These are phyloP conservation scores for Thumatha senex DNA, from an alignment of 2,888 invertebrate genomes.

Conservation along the genomic window DNA sequence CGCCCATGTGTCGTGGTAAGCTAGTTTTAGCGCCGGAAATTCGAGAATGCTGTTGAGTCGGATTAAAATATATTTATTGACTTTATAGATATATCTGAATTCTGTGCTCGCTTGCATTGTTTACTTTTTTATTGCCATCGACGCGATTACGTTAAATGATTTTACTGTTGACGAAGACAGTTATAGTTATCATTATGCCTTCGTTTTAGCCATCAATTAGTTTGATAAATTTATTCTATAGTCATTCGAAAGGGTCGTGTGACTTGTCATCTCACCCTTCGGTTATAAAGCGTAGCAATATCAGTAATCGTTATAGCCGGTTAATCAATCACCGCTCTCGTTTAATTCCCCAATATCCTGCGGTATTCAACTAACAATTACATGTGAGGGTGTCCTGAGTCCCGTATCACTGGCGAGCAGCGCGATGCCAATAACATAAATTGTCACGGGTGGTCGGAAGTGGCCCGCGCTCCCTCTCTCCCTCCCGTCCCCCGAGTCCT, in stretches of 20 bases:
- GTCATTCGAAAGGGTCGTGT: no score
- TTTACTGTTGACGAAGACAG: conserved; percentile 52
- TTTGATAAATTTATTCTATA: conserved; percentile 42
- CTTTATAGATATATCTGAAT: conserved; percentile 73
- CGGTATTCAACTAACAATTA: conserved; percentile 79
- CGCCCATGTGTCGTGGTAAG: conserved; percentile 71
- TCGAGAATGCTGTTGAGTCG: conserved; percentile 72
- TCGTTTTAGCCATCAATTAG: not conserved
- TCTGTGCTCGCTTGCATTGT: conserved; percentile 45
- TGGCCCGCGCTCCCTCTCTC: conserved; percentile 42
- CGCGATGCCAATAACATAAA: conserved; percentile 79
- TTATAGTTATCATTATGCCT: conserved; percentile 45
- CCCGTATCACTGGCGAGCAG: conserved; percentile 71
- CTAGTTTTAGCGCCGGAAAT: conserved; percentile 79
- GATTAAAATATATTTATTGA: conserved; percentile 80
- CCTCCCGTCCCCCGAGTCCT: conserved; percentile 22
- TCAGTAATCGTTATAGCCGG: conserved; percentile 72
- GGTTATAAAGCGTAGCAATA: conserved; percentile 65
- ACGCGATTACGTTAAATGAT: conserved; percentile 48
- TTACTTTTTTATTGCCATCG: conserved; percentile 51
- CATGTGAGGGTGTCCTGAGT: conserved; percentile 70
- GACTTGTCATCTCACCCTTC: conserved; percentile 48
- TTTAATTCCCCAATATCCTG: conserved; percentile 81
- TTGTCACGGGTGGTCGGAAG: conserved; percentile 77
- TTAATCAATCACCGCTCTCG: conserved; percentile 77